Conservation (phyloP, 2,113 vertebrate genomes). For the Redunca redunca region DNA sequence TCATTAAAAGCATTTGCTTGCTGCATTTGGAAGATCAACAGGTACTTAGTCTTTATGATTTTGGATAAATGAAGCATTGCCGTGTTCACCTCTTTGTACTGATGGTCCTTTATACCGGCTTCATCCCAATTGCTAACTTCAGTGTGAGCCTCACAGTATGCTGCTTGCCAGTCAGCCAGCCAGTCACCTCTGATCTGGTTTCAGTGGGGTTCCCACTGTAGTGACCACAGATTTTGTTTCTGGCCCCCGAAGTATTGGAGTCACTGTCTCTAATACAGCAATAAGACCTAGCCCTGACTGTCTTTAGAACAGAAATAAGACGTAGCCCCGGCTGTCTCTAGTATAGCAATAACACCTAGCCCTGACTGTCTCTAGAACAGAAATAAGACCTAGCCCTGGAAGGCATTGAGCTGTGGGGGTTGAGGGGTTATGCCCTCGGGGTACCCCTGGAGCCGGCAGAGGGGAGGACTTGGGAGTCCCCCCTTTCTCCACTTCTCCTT, state of each 20-base stretch:
- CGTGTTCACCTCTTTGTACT: not conserved
- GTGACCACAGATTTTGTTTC: not conserved
- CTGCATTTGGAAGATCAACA: conserved; percentile 26
- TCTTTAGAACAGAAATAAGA: not conserved
- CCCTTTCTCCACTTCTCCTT: not conserved
- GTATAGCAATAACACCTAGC: not conserved
- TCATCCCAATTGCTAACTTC: not conserved
- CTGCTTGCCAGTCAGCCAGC: not conserved
- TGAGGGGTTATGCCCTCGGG: not conserved
- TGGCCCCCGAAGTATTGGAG: not conserved
- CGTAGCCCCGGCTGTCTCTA: not conserved
- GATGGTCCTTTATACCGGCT: not conserved
- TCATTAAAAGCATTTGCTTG: not conserved
- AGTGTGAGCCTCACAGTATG: not conserved
- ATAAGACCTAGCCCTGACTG: not conserved
- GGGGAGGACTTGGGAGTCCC: not conserved
- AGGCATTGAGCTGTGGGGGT: not conserved
- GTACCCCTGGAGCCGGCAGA: not conserved
- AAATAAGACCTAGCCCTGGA: not conserved
- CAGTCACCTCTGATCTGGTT: not conserved
- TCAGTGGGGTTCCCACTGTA: conserved; percentile 2
- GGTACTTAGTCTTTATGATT: not conserved
- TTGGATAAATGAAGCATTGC: not conserved
- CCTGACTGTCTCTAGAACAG: not conserved
- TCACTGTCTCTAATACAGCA: not conserved